Conservation (phyloP, 2,888 invertebrate species). For the Ptychoptera albimana region DNA sequence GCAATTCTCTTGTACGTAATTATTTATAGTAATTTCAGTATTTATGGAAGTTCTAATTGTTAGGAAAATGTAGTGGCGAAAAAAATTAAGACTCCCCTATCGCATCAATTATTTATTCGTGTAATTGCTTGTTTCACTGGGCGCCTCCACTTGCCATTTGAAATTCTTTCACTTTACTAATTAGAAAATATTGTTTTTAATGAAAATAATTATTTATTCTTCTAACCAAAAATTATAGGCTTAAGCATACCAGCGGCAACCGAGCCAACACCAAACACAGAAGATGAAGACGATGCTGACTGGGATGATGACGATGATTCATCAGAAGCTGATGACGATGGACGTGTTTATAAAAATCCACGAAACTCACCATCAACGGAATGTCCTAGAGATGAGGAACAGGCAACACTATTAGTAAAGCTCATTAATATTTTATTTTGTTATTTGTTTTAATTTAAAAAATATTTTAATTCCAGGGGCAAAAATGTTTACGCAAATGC, state of each 20-base stretch:
- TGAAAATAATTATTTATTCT: not conserved
- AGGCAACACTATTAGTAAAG: conserved; percentile 54
- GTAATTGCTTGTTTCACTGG: too few species aligned
- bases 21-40: too few species aligned
- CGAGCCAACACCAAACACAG: conserved; percentile 16
- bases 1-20: too few species aligned
- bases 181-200: conserved; percentile 1
- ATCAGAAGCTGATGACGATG: conserved; percentile 57
- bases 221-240: conserved; percentile 9
- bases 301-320: conserved; percentile 35
- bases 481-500: conserved; percentile 83
- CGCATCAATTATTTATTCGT: too few species aligned
- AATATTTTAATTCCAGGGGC: conserved; percentile 36
- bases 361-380: conserved; percentile 72
- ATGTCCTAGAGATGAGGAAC: conserved; percentile 75
- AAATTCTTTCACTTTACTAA: not conserved
- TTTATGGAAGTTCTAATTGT: too few species aligned
- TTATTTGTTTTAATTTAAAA: conserved; percentile 1
- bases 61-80: too few species aligned
- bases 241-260: conserved; percentile 12
- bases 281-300: conserved; percentile 37
- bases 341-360: conserved; percentile 73
- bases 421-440: conserved; percentile 11
- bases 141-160: not conserved
- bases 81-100: too few species aligned